Evolutionary conservation across 2,888 invertebrate genomes (phyloP).

Genomic region (Volucella inflata): DNA sequence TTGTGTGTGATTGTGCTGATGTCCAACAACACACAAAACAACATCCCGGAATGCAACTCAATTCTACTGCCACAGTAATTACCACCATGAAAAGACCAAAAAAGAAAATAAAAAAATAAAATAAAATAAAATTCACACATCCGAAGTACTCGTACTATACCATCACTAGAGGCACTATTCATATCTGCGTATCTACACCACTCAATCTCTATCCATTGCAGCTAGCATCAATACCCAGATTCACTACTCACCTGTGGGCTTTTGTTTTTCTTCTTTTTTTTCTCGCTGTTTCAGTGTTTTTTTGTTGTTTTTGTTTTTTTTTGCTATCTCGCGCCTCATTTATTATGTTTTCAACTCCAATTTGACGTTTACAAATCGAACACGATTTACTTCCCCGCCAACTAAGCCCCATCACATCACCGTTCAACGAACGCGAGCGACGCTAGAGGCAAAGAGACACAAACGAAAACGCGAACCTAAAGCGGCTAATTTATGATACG

Average conservation of each 20-base stretch:
- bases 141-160: too few species aligned
- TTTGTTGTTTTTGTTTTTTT: conserved; percentile 31
- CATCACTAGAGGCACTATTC: conserved; percentile 51
- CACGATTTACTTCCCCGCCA: conserved; percentile 55
- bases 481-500: conserved; percentile 60
- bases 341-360: conserved; percentile 74
- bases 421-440: neutral
- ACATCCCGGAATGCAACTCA: conserved; percentile 54
- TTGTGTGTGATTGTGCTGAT: conserved; percentile 29
- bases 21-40: conserved; percentile 9
- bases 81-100: conserved; percentile 36
- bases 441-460: conserved; percentile 17
- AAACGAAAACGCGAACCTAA: neutral
- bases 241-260: conserved; percentile 42
- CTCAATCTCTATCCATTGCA: conserved; percentile 31
- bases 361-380: conserved; percentile 75
- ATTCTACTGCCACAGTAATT: conserved; percentile 56
- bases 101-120: too few species aligned
- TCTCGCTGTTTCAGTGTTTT: conserved; percentile 8
- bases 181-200: conserved; percentile 35
- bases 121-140: conserved; percentile 63
- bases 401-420: neutral
- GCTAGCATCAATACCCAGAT: neutral
- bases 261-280: conserved; percentile 54
- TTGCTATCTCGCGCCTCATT: conserved; percentile 72